Evolutionary conservation across 2,888 invertebrate species (phyloP).

Genomic region (Empis stercorea): DNA sequence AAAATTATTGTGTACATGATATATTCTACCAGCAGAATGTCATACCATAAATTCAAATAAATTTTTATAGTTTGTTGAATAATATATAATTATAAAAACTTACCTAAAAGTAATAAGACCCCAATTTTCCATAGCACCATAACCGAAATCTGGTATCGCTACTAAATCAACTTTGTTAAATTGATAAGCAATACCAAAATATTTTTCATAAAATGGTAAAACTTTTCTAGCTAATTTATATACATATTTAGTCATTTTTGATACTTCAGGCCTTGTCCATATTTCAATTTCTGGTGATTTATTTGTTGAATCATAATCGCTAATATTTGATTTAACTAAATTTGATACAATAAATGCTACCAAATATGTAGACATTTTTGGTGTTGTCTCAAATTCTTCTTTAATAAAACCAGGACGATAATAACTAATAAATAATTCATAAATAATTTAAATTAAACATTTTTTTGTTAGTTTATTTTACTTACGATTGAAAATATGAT

Average conservation of each 20-base stretch:
- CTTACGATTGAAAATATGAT: conserved; percentile 22
- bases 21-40: neutral
- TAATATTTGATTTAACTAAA: conserved; percentile 31
- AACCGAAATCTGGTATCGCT: conserved; percentile 58
- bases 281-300: conserved; percentile 30
- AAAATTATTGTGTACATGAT: neutral
- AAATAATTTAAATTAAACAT: neutral
- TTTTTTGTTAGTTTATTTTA: neutral
- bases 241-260: conserved; percentile 39
- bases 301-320: conserved; percentile 19
- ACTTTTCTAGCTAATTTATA: conserved; percentile 45
- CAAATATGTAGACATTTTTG: conserved; percentile 63
- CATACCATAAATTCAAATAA: neutral
- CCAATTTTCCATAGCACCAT: conserved; percentile 61
- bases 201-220: conserved; percentile 49
- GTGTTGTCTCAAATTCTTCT: conserved; percentile 49
- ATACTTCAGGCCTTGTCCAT: conserved; percentile 30
- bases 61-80: neutral
- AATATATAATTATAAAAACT: conserved; percentile 9
- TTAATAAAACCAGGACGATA: conserved; percentile 43
- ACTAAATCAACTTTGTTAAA: conserved; percentile 57
- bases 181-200: conserved; percentile 50
- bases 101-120: conserved; percentile 46
- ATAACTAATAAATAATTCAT: conserved; percentile 14
- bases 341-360: conserved; percentile 50